phyloP scores from a whole-genome alignment of 2,888 invertebrate genomes.

The Clunio marinus region DNA sequence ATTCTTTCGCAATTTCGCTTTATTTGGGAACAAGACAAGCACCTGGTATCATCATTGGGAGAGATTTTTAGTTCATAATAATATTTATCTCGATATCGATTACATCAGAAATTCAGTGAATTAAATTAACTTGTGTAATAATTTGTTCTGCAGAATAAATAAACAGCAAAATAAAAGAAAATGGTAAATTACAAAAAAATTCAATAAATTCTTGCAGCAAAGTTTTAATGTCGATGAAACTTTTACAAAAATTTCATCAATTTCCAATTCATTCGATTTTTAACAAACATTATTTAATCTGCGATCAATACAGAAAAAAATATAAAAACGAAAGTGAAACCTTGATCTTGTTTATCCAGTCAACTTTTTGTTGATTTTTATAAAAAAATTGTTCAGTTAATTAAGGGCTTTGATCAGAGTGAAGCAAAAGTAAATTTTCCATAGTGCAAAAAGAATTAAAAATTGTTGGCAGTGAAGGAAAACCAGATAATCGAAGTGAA shows the following conservation, averaged over 20 bases:
- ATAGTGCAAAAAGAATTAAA: neutral
- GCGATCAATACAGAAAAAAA: neutral
- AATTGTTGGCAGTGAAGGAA: neutral
- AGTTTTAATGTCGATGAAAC: no score
- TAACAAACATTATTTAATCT: neutral
- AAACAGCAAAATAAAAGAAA: no score
- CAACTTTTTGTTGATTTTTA: neutral
- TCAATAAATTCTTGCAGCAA: no score
- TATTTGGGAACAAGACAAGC: conserved; percentile 22
- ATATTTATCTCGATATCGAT: neutral
- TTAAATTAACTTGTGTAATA: neutral
- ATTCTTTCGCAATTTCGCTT: conserved; percentile 33
- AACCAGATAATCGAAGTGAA: neutral
- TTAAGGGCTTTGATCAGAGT: no score
- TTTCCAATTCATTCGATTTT: neutral
- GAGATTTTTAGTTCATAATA: neutral
- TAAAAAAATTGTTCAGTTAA: neutral
- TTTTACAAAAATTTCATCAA: no score
- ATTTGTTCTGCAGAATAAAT: no score
- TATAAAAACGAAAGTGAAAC: conserved; percentile 32
- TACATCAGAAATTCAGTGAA: no score
- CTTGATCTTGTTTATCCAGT: conserved; percentile 22
- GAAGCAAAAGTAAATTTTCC: neutral
- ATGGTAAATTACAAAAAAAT: no score
- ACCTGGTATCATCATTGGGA: neutral